These are phyloP conservation scores for Bugula neritina DNA, from an alignment of 2,888 invertebrate genomes.

Conservation along the genomic window DNA sequence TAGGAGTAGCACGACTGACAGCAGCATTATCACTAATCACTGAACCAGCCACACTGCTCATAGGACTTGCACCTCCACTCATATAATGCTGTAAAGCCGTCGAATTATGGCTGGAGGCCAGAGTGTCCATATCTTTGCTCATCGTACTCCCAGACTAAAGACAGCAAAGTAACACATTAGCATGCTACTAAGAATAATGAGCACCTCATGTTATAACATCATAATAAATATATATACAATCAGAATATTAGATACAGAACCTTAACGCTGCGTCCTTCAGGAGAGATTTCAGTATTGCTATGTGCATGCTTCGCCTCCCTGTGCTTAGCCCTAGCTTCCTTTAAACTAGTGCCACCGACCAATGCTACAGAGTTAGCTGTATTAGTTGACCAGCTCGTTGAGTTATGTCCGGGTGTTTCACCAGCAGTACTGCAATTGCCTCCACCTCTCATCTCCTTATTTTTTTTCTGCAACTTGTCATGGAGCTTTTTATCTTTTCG, in stretches of 20 bases:
- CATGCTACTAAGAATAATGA: neutral
- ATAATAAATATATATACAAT: too few relatives aligned
- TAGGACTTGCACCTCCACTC: neutral
- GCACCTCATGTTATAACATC: neutral
- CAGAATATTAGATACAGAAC: neutral
- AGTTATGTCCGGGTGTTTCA: neutral
- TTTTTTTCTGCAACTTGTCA: slow-evolving; percentile 4
- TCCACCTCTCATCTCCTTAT: neutral
- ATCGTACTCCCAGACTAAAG: neutral
- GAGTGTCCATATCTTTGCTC: neutral
- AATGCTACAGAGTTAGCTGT: neutral
- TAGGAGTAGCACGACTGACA: too few relatives aligned
- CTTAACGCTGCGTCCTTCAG: slow-evolving; percentile 8
- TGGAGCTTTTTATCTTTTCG: neutral
- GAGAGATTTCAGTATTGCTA: neutral
- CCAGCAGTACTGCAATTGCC: neutral
- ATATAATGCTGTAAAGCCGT: neutral
- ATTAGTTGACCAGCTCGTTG: neutral
- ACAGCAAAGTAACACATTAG: neutral
- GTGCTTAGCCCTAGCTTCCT: slow-evolving; percentile 16
- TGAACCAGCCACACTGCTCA: neutral
- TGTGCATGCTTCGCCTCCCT: neutral
- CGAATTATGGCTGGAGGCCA: neutral
- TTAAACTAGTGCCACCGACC: neutral
- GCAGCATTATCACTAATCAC: neutral